phyloP scores from a whole-genome alignment of 2,797 vertebrate species.

The Epinephelus awoara region DNA sequence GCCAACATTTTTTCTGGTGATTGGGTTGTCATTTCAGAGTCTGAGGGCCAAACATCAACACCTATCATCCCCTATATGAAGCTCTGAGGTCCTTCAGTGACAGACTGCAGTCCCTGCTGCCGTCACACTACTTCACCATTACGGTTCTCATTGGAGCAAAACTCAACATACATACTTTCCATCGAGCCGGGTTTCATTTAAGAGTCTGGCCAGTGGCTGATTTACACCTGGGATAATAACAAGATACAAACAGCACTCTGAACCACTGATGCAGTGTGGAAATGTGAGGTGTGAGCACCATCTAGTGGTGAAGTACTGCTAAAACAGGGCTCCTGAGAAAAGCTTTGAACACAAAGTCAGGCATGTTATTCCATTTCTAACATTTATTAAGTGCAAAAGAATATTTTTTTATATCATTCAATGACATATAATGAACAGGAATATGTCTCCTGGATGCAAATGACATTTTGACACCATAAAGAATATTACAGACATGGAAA shows the following conservation, averaged over 20 bases:
- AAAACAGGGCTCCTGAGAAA: neutral
- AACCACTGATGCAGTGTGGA: neutral
- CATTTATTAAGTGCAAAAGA: conserved; percentile 82
- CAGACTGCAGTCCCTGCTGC: too few species aligned
- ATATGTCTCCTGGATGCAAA: conserved; percentile 50
- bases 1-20: too few species aligned
- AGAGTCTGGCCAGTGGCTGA: too few species aligned
- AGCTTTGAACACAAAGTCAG: neutral
- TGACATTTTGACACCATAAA: conserved; percentile 48
- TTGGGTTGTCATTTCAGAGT: too few species aligned
- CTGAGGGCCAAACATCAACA: too few species aligned
- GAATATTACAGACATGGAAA: conserved; percentile 52
- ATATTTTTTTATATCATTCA: conserved; percentile 53
- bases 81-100: too few species aligned
- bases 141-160: too few species aligned
- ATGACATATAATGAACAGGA: conserved; percentile 37
- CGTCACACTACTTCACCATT: too few species aligned
- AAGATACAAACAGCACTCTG: neutral
- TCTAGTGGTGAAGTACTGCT: conserved; percentile 13
- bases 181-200: too few species aligned
- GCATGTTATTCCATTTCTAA: conserved; percentile 33
- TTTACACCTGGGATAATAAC: neutral
- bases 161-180: too few species aligned
- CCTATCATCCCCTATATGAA: too few species aligned
- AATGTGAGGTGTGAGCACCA: neutral